Conservation (phyloP, 2,113 vertebrate species). For the Coptodon rendalli region DNA sequence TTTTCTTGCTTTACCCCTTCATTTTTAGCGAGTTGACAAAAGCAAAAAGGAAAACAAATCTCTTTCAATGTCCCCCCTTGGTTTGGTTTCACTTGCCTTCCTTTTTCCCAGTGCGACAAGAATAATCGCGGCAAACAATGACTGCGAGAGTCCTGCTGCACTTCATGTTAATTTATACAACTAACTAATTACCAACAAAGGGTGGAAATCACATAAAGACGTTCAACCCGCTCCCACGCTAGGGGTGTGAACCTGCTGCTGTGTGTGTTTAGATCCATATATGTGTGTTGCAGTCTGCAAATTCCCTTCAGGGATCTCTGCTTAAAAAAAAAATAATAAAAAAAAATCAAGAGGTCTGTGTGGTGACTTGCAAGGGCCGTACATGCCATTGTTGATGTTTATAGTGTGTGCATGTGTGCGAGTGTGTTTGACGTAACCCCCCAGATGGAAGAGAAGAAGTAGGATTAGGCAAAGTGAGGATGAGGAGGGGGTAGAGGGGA, state of each 20-base stretch:
- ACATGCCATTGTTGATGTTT: conserved; percentile 42
- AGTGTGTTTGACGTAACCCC: conserved; percentile 37
- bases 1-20: background rate
- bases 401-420: conserved; percentile 1
- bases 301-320: conserved; percentile 7
- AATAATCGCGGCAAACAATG: conserved; percentile 89
- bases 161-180: conserved; percentile 99
- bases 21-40: background rate
- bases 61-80: conserved; percentile 50
- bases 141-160: conserved; percentile 83
- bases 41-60: background rate
- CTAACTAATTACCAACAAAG: conserved; percentile 98
- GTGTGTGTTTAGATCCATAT: background rate
- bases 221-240: conserved; percentile 84
- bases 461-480: conserved; percentile 57
- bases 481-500: background rate
- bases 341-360: conserved; percentile 4
- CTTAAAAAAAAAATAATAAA: background rate
- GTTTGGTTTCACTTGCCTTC: conserved; percentile 17
- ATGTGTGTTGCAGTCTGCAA: background rate
- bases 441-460: conserved; percentile 35
- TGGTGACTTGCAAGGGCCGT: conserved; percentile 22
- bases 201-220: conserved; percentile 93
- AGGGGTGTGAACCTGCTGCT: conserved; percentile 77
- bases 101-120: conserved; percentile 39